phyloP scores from a whole-genome alignment of 1,140 invertebrate genomes.

The Apis cerana region DNA sequence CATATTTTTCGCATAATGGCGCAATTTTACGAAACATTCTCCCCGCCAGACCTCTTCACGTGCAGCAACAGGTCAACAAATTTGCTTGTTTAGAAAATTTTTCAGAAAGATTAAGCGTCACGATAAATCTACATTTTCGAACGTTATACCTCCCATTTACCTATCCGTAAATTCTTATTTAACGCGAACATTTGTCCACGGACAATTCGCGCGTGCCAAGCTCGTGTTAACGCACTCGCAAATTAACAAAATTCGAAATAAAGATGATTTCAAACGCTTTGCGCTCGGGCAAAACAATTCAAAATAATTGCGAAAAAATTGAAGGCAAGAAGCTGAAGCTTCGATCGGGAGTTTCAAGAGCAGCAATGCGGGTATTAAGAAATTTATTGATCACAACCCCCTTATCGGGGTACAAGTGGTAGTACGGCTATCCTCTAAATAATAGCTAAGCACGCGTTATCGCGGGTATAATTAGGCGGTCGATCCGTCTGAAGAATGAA shows the following conservation, averaged over 20 bases:
- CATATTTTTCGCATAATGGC: not conserved
- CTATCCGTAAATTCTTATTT: no score
- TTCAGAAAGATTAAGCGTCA: not conserved
- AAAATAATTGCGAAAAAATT: no score
- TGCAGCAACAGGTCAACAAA: conserved; percentile 26
- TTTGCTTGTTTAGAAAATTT: conserved; percentile 13
- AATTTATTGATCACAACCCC: conserved; percentile 40
- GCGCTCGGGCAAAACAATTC: no score
- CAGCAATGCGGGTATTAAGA: conserved; percentile 36
- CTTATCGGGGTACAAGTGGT: conserved; percentile 38
- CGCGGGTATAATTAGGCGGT: conserved; percentile 68
- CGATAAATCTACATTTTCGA: not conserved
- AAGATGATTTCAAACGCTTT: no score
- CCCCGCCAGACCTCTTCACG: no score
- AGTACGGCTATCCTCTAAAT: conserved; percentile 61
- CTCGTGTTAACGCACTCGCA: no score
- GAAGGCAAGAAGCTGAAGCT: no score
- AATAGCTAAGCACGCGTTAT: conserved; percentile 72
- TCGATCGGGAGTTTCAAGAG: not conserved
- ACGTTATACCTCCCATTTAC: no score
- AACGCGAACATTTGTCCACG: no score
- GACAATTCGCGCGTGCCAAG: no score
- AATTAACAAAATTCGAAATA: no score
- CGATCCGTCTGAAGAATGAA: conserved; percentile 38
- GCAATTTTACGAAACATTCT: conserved; percentile 12